These are phyloP conservation scores for Magallana ariakensis DNA, from an alignment of 1,140 invertebrate species.

Conservation along the genomic window DNA sequence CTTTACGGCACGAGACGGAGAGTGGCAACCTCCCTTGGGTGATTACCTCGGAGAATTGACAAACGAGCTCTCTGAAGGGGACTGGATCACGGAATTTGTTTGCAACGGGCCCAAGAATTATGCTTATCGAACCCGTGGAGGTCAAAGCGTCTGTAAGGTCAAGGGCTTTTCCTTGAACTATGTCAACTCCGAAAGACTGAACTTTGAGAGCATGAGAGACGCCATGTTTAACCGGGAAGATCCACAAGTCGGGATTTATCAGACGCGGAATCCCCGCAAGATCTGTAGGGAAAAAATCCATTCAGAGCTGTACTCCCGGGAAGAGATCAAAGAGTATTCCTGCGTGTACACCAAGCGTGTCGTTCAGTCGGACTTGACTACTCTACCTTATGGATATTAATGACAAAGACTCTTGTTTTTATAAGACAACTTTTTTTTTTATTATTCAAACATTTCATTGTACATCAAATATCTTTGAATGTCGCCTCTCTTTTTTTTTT, in stretches of 20 bases:
- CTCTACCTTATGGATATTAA: slow-evolving; percentile 21
- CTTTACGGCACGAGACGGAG: slow-evolving; percentile 25
- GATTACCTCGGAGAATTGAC: slow-evolving; percentile 78
- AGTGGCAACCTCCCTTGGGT: slow-evolving; percentile 12
- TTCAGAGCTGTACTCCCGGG: background rate
- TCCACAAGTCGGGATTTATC: background rate
- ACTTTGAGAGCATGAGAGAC: slow-evolving; percentile 38
- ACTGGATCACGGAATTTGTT: slow-evolving; percentile 54
- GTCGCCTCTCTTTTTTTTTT: no score
- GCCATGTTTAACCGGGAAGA: background rate
- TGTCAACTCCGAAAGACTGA: slow-evolving; percentile 3
- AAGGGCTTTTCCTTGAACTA: slow-evolving; percentile 56
- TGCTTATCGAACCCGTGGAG: slow-evolving; percentile 50
- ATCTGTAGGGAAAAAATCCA: slow-evolving; percentile 24
- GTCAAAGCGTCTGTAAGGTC: slow-evolving; percentile 54
- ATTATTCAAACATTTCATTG: no score
- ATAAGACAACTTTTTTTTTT: background rate
- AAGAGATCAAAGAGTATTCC: background rate
- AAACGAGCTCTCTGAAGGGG: slow-evolving; percentile 66
- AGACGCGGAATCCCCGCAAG: background rate
- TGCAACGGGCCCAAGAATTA: slow-evolving; percentile 63
- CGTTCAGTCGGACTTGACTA: background rate
- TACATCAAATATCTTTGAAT: background rate
- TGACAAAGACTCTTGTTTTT: background rate
- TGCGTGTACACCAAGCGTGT: background rate